Base-by-base conservation (phyloP, 2,797 vertebrate genomes). In the Chaenodraco wilsoni region DNA sequence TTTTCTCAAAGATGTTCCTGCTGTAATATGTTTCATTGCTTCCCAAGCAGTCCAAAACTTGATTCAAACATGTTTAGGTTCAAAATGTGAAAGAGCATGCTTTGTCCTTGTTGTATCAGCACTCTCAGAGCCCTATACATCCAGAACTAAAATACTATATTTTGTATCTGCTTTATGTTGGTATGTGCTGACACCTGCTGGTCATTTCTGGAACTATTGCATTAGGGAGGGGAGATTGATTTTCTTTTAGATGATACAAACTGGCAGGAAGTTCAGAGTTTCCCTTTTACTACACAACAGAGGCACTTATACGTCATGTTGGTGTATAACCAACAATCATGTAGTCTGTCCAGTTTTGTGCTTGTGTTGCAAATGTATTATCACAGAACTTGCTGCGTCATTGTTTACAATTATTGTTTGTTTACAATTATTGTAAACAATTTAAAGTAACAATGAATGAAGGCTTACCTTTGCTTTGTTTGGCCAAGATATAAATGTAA, bases 141-240 rank as follows among this genome's bases (percentile, higher is more conserved):
- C 8, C 1, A 21, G 1, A 23, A 14, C 2, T 23, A 6, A 9
- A 21, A 14, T 0, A 4, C 3, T 7, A 23, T 2, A n/a, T 31
- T 3, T 56, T 52, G 1, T 9, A 4, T 23, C 15, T 8, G 15
- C 16, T 23, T 69, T 65, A 3, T 72, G 1, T 76, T 48, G 49
- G 76, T 74, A 11, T 86, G 64, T 85, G 81, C 76, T 84, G 88
- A 62, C 64, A 71, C 76, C 91, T 92, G 45, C 65, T 87, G 91
- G 81, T 43, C 41, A 79, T 0, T 17, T 15, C 1, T 27, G 8
- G 48, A 9, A 78, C 6, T 76, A 49, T 62, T 45, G 12, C 4
- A 3, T 33, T 14, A 8, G 4, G 2, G 5, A 1, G 44, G 1
- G 10, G 46, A 11, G 33, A 43, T 19, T 55, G 3, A 51, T 3